Evolutionary conservation across 1,140 invertebrate genomes (phyloP).

Genomic region (Caenorhabditis tropicalis): DNA sequence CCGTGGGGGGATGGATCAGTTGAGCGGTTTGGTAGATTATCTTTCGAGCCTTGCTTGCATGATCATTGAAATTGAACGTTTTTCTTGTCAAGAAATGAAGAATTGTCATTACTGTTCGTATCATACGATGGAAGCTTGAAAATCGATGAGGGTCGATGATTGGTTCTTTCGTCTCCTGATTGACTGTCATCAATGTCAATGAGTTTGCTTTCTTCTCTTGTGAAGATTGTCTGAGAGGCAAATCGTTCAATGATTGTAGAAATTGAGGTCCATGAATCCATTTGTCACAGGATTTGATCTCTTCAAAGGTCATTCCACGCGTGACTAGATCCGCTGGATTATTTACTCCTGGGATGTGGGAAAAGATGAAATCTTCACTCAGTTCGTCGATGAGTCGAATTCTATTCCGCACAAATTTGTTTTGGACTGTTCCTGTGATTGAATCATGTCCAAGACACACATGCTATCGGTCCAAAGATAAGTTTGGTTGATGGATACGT

Average conservation of each 20-base stretch:
- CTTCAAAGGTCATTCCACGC: not conserved
- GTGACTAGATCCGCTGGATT: not conserved
- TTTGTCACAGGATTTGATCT: not conserved
- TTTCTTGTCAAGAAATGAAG: not conserved
- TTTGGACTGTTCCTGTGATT: not conserved
- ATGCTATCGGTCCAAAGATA: not conserved
- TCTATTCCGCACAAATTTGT: not conserved
- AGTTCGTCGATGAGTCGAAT: not conserved
- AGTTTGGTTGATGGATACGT: not conserved
- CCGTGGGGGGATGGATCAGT: not conserved
- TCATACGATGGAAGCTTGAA: not conserved
- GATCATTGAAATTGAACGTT: not conserved
- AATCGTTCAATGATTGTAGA: not conserved
- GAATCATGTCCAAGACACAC: not conserved
- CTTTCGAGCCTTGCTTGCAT: not conserved
- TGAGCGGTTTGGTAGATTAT: not conserved
- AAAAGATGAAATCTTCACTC: not conserved
- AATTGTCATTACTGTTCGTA: not conserved
- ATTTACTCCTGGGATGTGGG: not conserved
- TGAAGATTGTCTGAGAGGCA: not conserved
- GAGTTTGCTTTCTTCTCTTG: too few species aligned
- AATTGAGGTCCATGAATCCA: not conserved
- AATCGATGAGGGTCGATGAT: not conserved
- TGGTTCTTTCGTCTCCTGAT: too few species aligned
- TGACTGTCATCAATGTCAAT: too few species aligned